Evolutionary conservation across 2,888 invertebrate genomes (phyloP), one percentile per base, ranked within the genome.

Genomic region (Hydroisotoma schaefferi): DNA sequence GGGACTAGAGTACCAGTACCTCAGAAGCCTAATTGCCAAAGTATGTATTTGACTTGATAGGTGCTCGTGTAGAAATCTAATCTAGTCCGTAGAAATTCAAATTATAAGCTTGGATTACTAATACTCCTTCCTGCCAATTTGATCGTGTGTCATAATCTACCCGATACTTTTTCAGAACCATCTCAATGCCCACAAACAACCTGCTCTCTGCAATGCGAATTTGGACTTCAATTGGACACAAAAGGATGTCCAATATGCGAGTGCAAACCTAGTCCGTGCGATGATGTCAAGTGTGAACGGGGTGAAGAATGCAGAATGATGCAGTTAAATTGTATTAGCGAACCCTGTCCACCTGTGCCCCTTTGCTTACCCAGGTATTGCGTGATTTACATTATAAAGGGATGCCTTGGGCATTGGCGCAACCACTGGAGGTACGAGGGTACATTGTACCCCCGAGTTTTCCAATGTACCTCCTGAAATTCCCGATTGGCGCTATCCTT

Each of bases 321-420:
- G 37, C 70, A 73, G 44, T 73, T 76, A 38, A 73, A 73, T n/a
- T n/a, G n/a, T n/a, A 71, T 74, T 40, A 71, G 73, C 12, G 74
- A 73, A 6, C 76, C 76, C 0, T 76, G 76, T 53, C 76, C 76
- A n/a, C 75, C 76, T 3, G 70, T 75, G n/a, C 75, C 76, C n/a
- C 86, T 90, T 68, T 91, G 91, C 74, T 79, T 88, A 0, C 90
- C 90, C 0, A 66, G 56, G 55, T 55, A 20, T 25, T n/a, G n/a
- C n/a, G 8, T 15, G 6, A 33, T 6, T 15, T 33, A 33, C 33
- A 33, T 15, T 33, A 33, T 10, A 15, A 6, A 33, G 6, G 6
- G 8, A 33, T 10, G 33, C 6, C 15, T 15, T 33, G 33, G 6
- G 33, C 6, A 33, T 33, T 33, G 33, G 33, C 6, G 33, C 33